Conservation (phyloP, 2,797 vertebrate species). For the Bradypodion ventrale region DNA sequence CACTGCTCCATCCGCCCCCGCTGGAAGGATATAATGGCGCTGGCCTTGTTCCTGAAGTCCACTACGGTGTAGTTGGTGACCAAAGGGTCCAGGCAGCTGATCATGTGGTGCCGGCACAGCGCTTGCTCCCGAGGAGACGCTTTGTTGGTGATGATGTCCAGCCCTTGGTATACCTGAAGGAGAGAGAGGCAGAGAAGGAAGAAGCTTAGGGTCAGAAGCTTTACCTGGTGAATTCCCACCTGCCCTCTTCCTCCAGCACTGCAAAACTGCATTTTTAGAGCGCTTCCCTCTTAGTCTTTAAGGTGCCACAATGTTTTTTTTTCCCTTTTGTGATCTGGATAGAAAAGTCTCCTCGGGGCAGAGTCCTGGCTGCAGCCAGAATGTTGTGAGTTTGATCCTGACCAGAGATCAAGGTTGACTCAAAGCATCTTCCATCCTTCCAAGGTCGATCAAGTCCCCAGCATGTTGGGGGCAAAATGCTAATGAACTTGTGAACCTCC, state of each 20-base stretch:
- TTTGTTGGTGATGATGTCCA: constrained; percentile 97
- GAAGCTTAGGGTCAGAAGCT: background rate
- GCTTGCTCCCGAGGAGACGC: constrained; percentile 84
- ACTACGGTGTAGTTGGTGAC: constrained; percentile 90
- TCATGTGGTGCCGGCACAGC: constrained; percentile 95
- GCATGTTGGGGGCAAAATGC: no score
- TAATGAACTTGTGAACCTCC: no score
- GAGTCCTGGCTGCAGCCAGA: no score
- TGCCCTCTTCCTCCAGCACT: background rate
- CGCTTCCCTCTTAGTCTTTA: no score
- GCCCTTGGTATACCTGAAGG: constrained; percentile 89
- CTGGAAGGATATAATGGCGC: constrained; percentile 90
- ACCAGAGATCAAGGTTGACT: no score
- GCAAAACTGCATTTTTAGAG: no score
- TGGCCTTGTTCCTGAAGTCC: constrained; percentile 93
- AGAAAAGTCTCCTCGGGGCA: no score
- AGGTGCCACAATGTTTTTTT: no score
- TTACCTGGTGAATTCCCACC: background rate
- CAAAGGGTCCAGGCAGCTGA: constrained; percentile 93
- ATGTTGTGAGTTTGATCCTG: no score
- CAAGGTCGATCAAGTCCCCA: no score
- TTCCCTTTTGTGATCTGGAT: no score
- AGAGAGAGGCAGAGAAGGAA: background rate
- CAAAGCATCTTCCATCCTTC: no score
- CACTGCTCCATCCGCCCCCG: rapidly evolving